These are phyloP conservation scores for Euwallacea fornicatus DNA, from an alignment of 1,140 invertebrate species.

Conservation along the genomic window DNA sequence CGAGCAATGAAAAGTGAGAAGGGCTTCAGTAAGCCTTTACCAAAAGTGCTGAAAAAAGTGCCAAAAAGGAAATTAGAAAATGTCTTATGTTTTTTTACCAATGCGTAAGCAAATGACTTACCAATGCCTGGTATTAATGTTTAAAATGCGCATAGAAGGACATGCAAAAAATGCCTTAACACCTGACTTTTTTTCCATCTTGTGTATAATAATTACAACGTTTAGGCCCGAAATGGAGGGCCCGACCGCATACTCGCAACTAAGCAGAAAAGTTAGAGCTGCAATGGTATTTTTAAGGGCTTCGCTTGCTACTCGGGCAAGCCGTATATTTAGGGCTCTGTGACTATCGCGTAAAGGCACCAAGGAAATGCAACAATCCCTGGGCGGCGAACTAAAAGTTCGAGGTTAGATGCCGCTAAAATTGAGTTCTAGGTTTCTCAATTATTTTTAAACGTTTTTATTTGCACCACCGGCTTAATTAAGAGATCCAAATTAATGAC, in stretches of 20 bases:
- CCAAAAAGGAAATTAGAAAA: no score
- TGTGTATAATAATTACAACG: neutral
- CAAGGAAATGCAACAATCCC: constrained; percentile 38
- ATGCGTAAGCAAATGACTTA: no score
- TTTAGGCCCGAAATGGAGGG: neutral
- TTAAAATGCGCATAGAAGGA: no score
- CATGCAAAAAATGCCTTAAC: neutral
- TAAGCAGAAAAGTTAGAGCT: constrained; percentile 22
- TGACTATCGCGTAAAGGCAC: constrained; percentile 38
- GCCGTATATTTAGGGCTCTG: constrained; percentile 38
- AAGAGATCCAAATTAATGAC: no score
- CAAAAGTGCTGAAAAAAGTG: no score
- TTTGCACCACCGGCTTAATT: no score
- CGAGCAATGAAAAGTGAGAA: no score
- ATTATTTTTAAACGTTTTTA: no score
- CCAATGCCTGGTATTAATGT: no score
- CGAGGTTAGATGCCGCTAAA: constrained; percentile 13
- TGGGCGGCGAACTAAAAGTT: constrained; percentile 12
- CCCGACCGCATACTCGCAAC: neutral
- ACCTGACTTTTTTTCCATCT: neutral
- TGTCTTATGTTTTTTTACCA: no score
- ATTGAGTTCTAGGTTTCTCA: no score
- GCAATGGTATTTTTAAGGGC: constrained; percentile 30
- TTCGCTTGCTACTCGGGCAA: neutral
- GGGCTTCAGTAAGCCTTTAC: no score